Evolutionary conservation across 92 coral and sea anemone genomes (phyloP).

Genomic region (Heteractis magnifica): DNA sequence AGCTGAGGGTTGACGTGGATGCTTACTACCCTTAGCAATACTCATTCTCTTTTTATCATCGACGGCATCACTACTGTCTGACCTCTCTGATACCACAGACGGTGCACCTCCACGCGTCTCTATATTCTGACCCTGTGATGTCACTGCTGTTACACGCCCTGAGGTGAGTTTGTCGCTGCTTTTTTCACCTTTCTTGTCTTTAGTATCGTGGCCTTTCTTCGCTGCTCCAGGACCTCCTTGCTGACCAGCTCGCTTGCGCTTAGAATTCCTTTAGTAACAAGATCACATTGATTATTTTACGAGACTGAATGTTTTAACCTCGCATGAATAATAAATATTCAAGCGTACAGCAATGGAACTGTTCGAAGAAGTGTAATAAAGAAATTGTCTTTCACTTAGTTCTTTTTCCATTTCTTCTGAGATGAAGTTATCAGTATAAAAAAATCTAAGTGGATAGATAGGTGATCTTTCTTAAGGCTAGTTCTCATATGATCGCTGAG

Average conservation of each 20-base stretch:
- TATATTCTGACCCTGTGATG: constrained; percentile 57
- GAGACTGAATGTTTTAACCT: background rate
- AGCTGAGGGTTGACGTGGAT: constrained; percentile 80
- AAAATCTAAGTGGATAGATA: no score
- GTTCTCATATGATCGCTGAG: no score
- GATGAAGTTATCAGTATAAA: no score
- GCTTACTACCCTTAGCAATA: constrained; percentile 60
- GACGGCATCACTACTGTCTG: constrained; percentile 89
- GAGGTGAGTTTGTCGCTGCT: constrained; percentile 86
- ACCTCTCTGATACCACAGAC: constrained; percentile 92
- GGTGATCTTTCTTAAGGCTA: no score
- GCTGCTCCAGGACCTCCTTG: constrained; percentile 66
- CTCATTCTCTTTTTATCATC: constrained; percentile 82
- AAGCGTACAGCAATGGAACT: no score
- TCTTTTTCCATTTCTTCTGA: no score
- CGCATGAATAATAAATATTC: no score
- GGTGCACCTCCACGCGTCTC: constrained; percentile 91
- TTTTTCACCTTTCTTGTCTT: constrained; percentile 90
- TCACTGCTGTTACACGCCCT: constrained; percentile 73
- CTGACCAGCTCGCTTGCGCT: constrained; percentile 82
- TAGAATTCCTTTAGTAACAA: constrained; percentile 55
- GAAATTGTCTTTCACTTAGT: background rate
- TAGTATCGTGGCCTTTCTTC: constrained; percentile 80
- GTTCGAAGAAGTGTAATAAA: no score
- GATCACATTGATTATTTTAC: background rate